Evolutionary conservation across 2,113 vertebrate species (phyloP), one percentile per base, ranked within the genome.

Genomic region (Coracopsis vasa): DNA sequence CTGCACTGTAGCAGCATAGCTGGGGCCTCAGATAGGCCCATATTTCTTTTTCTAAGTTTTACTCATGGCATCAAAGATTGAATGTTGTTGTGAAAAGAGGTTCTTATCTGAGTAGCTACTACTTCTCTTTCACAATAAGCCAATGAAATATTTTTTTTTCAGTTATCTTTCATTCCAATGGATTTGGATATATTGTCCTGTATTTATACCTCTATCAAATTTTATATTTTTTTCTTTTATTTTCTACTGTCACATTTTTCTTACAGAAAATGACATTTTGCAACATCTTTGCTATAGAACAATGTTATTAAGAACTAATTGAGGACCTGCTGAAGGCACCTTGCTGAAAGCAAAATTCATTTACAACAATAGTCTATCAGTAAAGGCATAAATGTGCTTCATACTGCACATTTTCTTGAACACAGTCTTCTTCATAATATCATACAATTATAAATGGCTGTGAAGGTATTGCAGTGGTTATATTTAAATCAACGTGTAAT

Each of bases 1-100:
- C 19, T 66, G 5, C 41, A 23, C 31, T n/a, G 14, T 1, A 51
- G 16, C 9, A 61, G 16, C 0, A 0, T 15, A 42, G 15, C 13
- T 60, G 29, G 9, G 27, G 10, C 16, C 15, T 71, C 44, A 53
- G 19, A 33, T 6, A 35, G 7, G 9, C 7, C 20, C 11, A 28
- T 31, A 29, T 67, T 77, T 47, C 7, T 85, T 86, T 25, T 54
- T 80, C 13, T 23, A 24, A 42, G 11, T n/a, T 75, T 18, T 61
- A 12, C 41, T 45, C 42, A n/a, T 28, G 16, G 11, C 8, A 47
- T 0, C 2, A 88, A 39, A 5, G 13, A 56, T 9, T n/a, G 53
- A 84, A 73, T 66, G 6, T 0, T 16, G 11, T 20, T 35, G 7
- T 51, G 18, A 44, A 75, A 92, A 56, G 4, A 61, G 6, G 4